A percentile compares a stretch with the other conserved stretches of the same genome.
phyloP scores from a whole-genome alignment of 2,797 vertebrate genomes.

The Malurus splendens region DNA sequence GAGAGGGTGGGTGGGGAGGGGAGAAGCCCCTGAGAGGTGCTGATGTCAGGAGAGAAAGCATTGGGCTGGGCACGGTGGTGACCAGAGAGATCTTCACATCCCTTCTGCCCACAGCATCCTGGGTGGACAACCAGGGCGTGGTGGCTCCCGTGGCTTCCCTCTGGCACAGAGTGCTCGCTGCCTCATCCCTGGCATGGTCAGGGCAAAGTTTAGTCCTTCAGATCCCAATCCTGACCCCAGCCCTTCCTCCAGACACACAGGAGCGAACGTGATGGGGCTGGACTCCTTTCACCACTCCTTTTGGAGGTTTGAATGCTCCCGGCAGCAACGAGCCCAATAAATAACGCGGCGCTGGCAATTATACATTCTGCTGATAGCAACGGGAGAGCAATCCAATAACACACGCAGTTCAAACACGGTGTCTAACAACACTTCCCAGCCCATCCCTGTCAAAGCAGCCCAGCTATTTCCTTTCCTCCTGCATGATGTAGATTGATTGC shows the following conservation, averaged over 20 bases:
- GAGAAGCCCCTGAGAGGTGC: background rate
- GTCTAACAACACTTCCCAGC: constrained; percentile 13
- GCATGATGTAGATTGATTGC: constrained; percentile 73
- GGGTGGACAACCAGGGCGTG: accelerated
- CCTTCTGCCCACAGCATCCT: background rate
- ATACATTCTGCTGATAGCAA: background rate
- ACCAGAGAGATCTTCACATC: background rate
- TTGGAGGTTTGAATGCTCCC: background rate
- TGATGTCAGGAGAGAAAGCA: accelerated
- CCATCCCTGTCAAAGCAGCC: constrained; percentile 26
- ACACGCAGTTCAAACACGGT: background rate
- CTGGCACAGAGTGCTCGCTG: accelerated
- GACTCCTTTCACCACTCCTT: background rate
- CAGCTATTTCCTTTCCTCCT: constrained; percentile 15
- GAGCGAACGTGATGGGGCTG: accelerated
- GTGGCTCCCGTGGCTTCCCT: accelerated
- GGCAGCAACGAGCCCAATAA: background rate
- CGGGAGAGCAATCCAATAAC: constrained; percentile 20
- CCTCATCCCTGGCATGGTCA: accelerated
- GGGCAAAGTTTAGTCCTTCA: background rate
- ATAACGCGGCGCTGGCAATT: background rate
- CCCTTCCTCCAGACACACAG: background rate
- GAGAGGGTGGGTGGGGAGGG: background rate
- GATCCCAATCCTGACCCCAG: background rate
- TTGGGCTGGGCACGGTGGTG: accelerated